Evolutionary conservation across 2,888 invertebrate genomes (phyloP).

Genomic region (Helleia helle): DNA sequence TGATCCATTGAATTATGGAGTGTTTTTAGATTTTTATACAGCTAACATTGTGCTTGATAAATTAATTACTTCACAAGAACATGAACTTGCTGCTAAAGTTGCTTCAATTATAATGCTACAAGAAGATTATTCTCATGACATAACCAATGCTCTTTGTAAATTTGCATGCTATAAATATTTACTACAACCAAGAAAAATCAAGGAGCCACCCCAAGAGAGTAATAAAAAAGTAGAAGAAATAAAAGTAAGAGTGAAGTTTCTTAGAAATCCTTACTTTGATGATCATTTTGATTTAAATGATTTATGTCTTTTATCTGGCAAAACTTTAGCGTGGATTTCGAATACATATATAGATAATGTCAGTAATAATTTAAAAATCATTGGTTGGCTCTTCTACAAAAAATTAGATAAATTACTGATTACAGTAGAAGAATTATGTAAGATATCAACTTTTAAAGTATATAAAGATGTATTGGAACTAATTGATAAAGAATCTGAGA

Average conservation of each 20-base stretch:
- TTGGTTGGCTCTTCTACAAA: slow-evolving; percentile 79
- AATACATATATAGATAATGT: slow-evolving; percentile 59
- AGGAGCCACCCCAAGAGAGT: slow-evolving; percentile 21
- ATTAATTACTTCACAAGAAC: slow-evolving; percentile 80
- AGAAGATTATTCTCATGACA: slow-evolving; percentile 85
- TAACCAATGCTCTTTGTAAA: slow-evolving; percentile 79
- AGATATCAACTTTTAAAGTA: slow-evolving; percentile 35
- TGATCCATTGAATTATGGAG: slow-evolving; percentile 89
- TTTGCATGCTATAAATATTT: slow-evolving; percentile 85
- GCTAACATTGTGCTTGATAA: slow-evolving; percentile 87
- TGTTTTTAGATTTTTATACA: slow-evolving; percentile 89
- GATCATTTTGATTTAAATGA: slow-evolving; percentile 91
- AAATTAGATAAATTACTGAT: slow-evolving; percentile 73
- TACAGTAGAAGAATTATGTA: slow-evolving; percentile 33
- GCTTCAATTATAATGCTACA: slow-evolving; percentile 90
- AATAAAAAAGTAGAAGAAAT: slow-evolving; percentile 72
- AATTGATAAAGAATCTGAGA: slow-evolving; percentile 32
- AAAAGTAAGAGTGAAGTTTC: slow-evolving; percentile 83
- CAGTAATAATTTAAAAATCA: slow-evolving; percentile 72
- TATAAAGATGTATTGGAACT: slow-evolving; percentile 42
- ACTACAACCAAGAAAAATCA: slow-evolving; percentile 31
- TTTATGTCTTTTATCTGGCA: slow-evolving; percentile 82
- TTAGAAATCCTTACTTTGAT: slow-evolving; percentile 89
- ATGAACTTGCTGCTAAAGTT: slow-evolving; percentile 81
- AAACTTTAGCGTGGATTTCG: slow-evolving; percentile 82